A percentile compares a stretch with the other conserved stretches of the same genome.
Conservation (phyloP, 2,888 invertebrate species). For the Eristalis tenax region DNA sequence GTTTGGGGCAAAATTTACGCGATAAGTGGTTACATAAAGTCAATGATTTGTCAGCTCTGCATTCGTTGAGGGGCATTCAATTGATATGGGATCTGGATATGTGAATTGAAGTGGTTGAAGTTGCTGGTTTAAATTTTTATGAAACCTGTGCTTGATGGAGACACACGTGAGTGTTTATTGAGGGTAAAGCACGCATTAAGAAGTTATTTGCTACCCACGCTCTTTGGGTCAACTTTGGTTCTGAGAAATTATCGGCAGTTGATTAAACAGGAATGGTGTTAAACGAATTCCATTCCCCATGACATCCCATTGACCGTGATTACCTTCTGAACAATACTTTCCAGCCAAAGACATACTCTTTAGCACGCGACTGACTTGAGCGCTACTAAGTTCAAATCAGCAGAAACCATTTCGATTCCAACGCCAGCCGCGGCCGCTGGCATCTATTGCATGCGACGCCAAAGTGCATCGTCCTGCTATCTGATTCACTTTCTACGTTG, state of each 20-base stretch:
- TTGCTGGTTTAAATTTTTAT: neutral
- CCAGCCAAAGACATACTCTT: neutral
- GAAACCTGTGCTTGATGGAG: neutral
- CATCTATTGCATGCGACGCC: slow-evolving; percentile 16
- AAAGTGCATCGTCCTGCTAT: slow-evolving; percentile 43
- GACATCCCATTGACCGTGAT: neutral
- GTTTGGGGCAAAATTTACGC: slow-evolving; percentile 37
- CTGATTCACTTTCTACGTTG: slow-evolving; percentile 54
- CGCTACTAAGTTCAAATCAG: neutral
- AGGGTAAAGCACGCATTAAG: neutral
- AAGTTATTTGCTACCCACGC: no score
- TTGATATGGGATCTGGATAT: slow-evolving; percentile 29
- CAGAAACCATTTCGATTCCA: slow-evolving; percentile 38
- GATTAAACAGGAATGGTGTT: no score
- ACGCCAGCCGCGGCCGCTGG: neutral
- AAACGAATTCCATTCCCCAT: neutral
- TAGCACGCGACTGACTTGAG: neutral
- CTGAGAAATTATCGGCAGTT: no score
- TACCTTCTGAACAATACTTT: neutral
- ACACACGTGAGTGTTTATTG: neutral
- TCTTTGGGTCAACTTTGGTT: no score
- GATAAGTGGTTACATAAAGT: slow-evolving; percentile 75
- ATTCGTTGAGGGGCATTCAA: slow-evolving; percentile 73
- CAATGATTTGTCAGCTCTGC: slow-evolving; percentile 79
- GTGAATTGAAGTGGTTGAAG: neutral